These are phyloP conservation scores for Muricea muricata DNA, from an alignment of 92 coral and sea anemone species.

Conservation along the genomic window DNA sequence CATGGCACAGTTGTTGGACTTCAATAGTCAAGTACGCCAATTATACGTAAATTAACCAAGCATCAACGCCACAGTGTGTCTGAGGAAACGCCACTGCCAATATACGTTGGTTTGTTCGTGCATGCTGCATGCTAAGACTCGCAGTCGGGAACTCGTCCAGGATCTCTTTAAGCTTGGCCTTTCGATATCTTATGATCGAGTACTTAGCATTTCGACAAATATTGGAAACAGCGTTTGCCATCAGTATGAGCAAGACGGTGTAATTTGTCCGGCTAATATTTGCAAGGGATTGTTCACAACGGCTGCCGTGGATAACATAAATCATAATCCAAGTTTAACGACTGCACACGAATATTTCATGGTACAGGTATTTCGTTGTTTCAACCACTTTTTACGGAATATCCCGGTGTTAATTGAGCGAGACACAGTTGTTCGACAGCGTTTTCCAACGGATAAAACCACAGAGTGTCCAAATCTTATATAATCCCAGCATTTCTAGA, in stretches of 20 bases:
- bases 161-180: constrained; percentile 51
- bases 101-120: neutral
- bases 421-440: neutral
- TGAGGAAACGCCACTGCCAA: constrained; percentile 15
- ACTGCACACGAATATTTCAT: constrained; percentile 69
- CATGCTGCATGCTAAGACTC: constrained; percentile 21
- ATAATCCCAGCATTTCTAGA: constrained; percentile 26
- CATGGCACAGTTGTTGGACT: constrained; percentile 59
- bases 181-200: constrained; percentile 67
- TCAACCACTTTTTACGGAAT: constrained; percentile 57
- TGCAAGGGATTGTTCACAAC: no score
- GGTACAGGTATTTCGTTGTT: constrained; percentile 70
- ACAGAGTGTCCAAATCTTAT: constrained; percentile 40
- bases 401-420: constrained; percentile 37
- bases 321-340: constrained; percentile 75
- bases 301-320: no score
- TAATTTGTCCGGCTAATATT: no score
- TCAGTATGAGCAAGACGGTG: no score
- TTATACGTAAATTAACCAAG: no score
- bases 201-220: constrained; percentile 52
- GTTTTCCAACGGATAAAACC: constrained; percentile 30
- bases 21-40: no score
- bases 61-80: neutral
- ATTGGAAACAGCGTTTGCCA: constrained; percentile 68
- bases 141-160: constrained; percentile 27